Evolutionary conservation across 2,888 invertebrate genomes (phyloP).

Genomic region (Caenorhabditis sp.): DNA sequence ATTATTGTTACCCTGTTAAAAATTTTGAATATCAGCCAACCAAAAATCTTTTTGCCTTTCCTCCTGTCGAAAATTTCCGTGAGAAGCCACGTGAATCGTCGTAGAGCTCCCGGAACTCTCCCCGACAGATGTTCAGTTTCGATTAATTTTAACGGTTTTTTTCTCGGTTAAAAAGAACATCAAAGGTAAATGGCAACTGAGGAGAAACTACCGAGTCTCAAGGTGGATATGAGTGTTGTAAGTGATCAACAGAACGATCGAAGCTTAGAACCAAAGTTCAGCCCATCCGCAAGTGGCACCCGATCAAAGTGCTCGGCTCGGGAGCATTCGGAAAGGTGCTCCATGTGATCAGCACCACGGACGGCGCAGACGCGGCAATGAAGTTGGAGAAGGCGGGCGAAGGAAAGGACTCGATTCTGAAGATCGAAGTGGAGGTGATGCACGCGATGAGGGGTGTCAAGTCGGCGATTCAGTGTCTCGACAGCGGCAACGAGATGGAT

Average conservation of each 20-base stretch:
- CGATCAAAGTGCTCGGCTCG: constrained; percentile 50
- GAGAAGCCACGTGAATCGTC: no score
- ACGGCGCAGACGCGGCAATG: constrained; percentile 61
- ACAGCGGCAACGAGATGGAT: constrained; percentile 28
- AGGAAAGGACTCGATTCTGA: constrained; percentile 48
- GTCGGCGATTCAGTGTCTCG: constrained; percentile 46
- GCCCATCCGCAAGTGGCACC: constrained; percentile 52
- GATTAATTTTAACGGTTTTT: no score
- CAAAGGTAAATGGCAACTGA: constrained; percentile 3
- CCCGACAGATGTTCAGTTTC: no score
- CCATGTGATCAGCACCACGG: constrained; percentile 50
- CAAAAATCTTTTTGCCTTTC: no score
- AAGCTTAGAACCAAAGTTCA: constrained; percentile 13
- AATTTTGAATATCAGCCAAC: no score
- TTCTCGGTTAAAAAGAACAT: no score
- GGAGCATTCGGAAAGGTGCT: constrained; percentile 63
- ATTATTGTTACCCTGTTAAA: no score
- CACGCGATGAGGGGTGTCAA: constrained; percentile 13
- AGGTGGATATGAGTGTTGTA: constrained; percentile 20
- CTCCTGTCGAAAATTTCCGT: no score
- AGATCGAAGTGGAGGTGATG: constrained; percentile 62
- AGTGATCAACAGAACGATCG: not conserved
- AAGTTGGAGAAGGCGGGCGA: constrained; percentile 51
- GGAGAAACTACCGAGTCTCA: constrained; percentile 32
- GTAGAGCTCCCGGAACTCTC: no score